These are phyloP conservation scores for Procambarus clarkii DNA, from an alignment of 1,140 invertebrate genomes.

Conservation along the genomic window DNA sequence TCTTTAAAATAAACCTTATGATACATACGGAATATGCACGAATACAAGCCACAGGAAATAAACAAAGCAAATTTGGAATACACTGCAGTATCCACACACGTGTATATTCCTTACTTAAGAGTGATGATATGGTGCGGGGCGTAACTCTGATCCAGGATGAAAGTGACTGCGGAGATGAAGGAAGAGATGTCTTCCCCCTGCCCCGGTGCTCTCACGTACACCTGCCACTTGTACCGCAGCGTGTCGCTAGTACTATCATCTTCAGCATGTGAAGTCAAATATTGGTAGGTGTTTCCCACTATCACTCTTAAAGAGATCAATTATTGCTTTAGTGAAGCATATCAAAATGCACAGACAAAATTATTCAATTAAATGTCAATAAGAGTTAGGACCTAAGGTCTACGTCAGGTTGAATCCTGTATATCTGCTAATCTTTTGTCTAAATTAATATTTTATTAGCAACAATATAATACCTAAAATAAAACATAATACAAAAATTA, in stretches of 20 bases:
- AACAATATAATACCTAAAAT: too few species aligned
- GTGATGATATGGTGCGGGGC: constrained; percentile 60
- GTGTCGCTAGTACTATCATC: constrained; percentile 10
- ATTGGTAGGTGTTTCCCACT: constrained; percentile 63
- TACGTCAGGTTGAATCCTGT: too few species aligned
- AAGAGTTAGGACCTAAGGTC: too few species aligned
- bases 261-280: constrained; percentile 19
- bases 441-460: too few species aligned
- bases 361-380: too few species aligned
- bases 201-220: constrained; percentile 49
- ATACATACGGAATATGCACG: too few species aligned
- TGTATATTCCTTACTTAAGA: constrained; percentile 43
- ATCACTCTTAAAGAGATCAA: constrained; percentile 36
- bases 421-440: too few species aligned
- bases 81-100: not conserved
- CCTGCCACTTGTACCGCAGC: constrained; percentile 58
- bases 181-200: constrained; percentile 17
- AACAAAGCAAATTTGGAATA: too few species aligned
- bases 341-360: too few species aligned
- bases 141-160: constrained; percentile 58
- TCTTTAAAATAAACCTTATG: too few species aligned
- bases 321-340: not conserved
- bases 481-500: not conserved
- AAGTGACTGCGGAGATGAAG: constrained; percentile 48
- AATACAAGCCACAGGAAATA: too few species aligned